These are phyloP conservation scores for Hirudinaria manillensis DNA, from an alignment of 2,888 invertebrate species.

Conservation along the genomic window DNA sequence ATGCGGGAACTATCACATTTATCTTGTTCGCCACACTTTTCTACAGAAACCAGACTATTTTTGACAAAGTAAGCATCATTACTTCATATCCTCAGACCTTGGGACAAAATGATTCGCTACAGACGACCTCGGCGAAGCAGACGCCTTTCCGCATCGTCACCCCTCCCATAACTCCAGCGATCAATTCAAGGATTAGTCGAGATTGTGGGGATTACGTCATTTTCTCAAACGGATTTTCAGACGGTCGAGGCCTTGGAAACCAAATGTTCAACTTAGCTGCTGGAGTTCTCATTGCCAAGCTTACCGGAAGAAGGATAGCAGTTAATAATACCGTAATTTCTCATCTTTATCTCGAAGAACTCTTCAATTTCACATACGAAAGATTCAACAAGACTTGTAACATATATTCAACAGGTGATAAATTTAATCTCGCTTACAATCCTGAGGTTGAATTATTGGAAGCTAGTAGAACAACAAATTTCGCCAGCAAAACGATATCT, in stretches of 20 bases:
- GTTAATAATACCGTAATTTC: constrained; percentile 22
- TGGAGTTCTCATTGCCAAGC: constrained; percentile 42
- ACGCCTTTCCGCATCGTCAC: too few species aligned
- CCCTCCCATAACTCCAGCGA: too few species aligned
- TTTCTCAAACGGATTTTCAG: constrained; percentile 22
- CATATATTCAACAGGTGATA: not conserved
- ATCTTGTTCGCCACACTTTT: too few species aligned
- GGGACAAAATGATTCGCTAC: too few species aligned
- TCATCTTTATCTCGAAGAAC: constrained; percentile 19
- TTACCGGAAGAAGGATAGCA: constrained; percentile 43
- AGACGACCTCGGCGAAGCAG: too few species aligned
- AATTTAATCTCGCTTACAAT: constrained; percentile 20
- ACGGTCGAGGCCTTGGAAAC: constrained; percentile 43
- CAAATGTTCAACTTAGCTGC: constrained; percentile 46
- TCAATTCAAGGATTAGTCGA: too few species aligned
- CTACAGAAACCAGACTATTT: too few species aligned
- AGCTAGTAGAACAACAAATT: not conserved
- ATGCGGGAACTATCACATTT: too few species aligned
- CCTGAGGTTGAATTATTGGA: not conserved
- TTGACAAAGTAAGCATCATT: too few species aligned
- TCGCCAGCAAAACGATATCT: constrained; percentile 28
- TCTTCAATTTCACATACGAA: constrained; percentile 28
- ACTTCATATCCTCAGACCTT: too few species aligned
- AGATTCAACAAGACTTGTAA: constrained; percentile 18
- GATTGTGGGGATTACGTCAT: constrained; percentile 32